Evolutionary conservation across 2,797 vertebrate species (phyloP), one percentile per base, ranked within the genome.

Genomic region (Anolis apletophallus): DNA sequence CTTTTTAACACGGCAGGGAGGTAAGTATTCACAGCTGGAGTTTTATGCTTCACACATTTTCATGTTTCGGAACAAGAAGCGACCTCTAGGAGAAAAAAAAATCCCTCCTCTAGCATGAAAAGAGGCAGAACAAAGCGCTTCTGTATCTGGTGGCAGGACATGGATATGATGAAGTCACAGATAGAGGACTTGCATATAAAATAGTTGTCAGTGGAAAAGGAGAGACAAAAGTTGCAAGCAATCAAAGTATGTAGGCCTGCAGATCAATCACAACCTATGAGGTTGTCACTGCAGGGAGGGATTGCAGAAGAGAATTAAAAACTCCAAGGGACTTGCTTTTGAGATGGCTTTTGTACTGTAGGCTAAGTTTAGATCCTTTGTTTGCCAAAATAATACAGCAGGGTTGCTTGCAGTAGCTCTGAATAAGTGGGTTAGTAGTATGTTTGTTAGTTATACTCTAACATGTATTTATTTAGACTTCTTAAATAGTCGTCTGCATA

Each of bases 21-120:
- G 96, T 97, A 97, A 97, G 96, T 97, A 96, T 96, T 96, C 96
- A 95, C 97, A 97, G 97, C 96, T 97, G 96, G 96, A 96, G 94
- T 96, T 97, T 97, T 96, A 96, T 96, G 96, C 96, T 97, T 97
- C 96, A 89, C 97, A 97, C 96, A 97, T 97, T 97, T 97, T 97
- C 96, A 96, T 97, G 96, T 97, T 96, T 92, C 95, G 96, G 96
- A 96, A 96, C 95, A 96, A 96, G 96, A 91, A 96, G 94, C 88
- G 91, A 91, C 92, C 94, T 93, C 88, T 88, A 94, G 93, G 94
- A 96, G 69, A 54, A 40, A 74, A 76, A 54, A 19, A 67, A 94
- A 94, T 69, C 94, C 55, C 89, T 94, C 92, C 87, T 94, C 77
- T 89, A 86, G 92, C 91, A 91, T 85, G 93, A 95, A 95, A 95